phyloP scores from a whole-genome alignment of 92 coral and sea anemone species.

The Bergia puertoricense region DNA sequence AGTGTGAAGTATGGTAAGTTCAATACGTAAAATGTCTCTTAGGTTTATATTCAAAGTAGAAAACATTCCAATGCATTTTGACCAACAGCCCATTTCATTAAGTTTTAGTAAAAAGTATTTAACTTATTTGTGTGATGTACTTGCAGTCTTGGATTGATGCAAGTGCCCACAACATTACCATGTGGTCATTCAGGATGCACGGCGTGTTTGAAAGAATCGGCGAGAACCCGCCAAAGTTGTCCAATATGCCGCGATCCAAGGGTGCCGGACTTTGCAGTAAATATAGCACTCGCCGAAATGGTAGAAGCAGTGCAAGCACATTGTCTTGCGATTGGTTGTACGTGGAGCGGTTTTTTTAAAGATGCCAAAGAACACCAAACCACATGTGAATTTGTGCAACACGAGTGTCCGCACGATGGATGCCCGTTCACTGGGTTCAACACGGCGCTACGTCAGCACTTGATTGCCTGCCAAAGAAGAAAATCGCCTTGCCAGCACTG shows the following conservation, averaged over 20 bases:
- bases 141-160: slow-evolving; percentile 23
- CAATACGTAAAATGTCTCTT: no score
- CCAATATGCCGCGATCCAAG: not conserved
- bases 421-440: not conserved
- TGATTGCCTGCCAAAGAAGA: not conserved
- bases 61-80: no score
- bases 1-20: no score
- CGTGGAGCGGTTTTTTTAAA: not conserved
- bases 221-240: not conserved
- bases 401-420: not conserved
- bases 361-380: not conserved
- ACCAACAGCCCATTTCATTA: no score
- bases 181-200: slow-evolving; percentile 4
- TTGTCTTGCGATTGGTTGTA: not conserved
- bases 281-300: not conserved
- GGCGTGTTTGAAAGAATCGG: not conserved
- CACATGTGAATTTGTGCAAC: not conserved
- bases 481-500: not conserved
- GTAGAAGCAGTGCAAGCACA: not conserved
- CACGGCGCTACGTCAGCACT: not conserved
- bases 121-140: no score
- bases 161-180: not conserved
- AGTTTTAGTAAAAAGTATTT: no score
- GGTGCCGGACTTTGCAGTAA: not conserved
- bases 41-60: no score